Percentiles rank a stretch among this genome's conserved stretches.
These are phyloP conservation scores for Sebastes itinus DNA, from an alignment of 2,797 vertebrate genomes.

Conservation along the genomic window DNA sequence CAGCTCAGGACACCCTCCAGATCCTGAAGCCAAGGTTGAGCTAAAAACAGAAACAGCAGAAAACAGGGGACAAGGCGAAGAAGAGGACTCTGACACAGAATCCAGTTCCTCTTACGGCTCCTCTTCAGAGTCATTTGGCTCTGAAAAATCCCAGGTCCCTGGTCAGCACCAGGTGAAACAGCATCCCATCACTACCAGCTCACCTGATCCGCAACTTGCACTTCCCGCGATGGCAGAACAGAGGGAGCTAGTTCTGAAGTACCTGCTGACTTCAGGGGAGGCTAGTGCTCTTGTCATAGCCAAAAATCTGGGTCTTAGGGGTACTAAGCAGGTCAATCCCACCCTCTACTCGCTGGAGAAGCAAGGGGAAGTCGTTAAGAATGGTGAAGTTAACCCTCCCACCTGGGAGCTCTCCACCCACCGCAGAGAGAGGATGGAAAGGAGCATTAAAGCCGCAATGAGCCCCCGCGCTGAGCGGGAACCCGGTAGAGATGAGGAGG, in stretches of 20 bases:
- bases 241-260: constrained; percentile 87
- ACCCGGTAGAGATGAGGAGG: background rate
- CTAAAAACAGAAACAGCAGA: constrained; percentile 7
- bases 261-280: constrained; percentile 77
- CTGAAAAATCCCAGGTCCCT: constrained; percentile 44
- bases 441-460: constrained; percentile 80
- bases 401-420: constrained; percentile 87
- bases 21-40: background rate
- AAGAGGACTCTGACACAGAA: constrained; percentile 70
- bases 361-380: constrained; percentile 86
- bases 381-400: constrained; percentile 66
- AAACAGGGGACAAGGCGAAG: constrained; percentile 23
- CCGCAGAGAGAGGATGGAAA: constrained; percentile 87
- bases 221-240: constrained; percentile 81
- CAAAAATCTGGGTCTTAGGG: constrained; percentile 87
- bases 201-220: constrained; percentile 27
- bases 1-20: constrained; percentile 1
- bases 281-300: constrained; percentile 86
- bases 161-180: background rate
- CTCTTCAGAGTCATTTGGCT: constrained; percentile 58
- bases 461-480: background rate
- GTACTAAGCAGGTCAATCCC: constrained; percentile 85
- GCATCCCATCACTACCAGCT: background rate
- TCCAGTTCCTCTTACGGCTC: constrained; percentile 59
- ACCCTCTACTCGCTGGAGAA: constrained; percentile 88